phyloP scores from a whole-genome alignment of 2,888 invertebrate species.

The Agrotis exclamationis region DNA sequence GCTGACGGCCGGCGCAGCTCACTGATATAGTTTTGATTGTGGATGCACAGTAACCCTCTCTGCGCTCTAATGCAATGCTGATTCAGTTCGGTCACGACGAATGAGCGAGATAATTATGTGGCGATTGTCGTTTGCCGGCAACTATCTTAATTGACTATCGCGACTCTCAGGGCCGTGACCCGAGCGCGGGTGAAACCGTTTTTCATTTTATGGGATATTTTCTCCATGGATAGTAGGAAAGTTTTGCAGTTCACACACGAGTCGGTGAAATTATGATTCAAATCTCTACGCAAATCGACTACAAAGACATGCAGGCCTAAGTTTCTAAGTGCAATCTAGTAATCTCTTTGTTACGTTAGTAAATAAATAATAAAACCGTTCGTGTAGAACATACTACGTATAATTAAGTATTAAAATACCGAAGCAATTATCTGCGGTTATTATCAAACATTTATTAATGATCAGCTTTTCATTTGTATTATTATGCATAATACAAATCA shows the following conservation, averaged over 20 bases:
- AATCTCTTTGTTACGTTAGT: slow-evolving; percentile 39
- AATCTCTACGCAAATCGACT: slow-evolving; percentile 65
- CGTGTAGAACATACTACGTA: slow-evolving; percentile 17
- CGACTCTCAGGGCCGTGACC: slow-evolving; percentile 88
- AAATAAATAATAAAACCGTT: slow-evolving; percentile 34
- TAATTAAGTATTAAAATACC: slow-evolving; percentile 41
- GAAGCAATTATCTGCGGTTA: slow-evolving; percentile 32
- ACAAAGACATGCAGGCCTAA: slow-evolving; percentile 48
- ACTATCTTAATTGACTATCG: slow-evolving; percentile 89
- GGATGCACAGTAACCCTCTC: slow-evolving; percentile 88
- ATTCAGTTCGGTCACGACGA: slow-evolving; percentile 89
- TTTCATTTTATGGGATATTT: slow-evolving; percentile 86
- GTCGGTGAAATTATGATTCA: slow-evolving; percentile 63
- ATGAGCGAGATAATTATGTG: slow-evolving; percentile 88
- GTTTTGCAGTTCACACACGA: slow-evolving; percentile 74
- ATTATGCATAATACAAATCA: slow-evolving; percentile 26
- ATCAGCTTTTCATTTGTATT: slow-evolving; percentile 15
- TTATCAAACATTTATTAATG: slow-evolving; percentile 27
- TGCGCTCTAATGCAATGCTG: slow-evolving; percentile 87
- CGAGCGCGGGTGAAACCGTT: slow-evolving; percentile 86
- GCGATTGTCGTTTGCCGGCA: slow-evolving; percentile 85
- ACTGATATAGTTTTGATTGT: slow-evolving; percentile 90
- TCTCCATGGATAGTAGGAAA: slow-evolving; percentile 82
- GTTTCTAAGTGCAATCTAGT: slow-evolving; percentile 48
- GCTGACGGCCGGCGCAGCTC: slow-evolving; percentile 75